phyloP scores from a whole-genome alignment of 2,797 vertebrate species.

The Lagorchestes hirsutus region DNA sequence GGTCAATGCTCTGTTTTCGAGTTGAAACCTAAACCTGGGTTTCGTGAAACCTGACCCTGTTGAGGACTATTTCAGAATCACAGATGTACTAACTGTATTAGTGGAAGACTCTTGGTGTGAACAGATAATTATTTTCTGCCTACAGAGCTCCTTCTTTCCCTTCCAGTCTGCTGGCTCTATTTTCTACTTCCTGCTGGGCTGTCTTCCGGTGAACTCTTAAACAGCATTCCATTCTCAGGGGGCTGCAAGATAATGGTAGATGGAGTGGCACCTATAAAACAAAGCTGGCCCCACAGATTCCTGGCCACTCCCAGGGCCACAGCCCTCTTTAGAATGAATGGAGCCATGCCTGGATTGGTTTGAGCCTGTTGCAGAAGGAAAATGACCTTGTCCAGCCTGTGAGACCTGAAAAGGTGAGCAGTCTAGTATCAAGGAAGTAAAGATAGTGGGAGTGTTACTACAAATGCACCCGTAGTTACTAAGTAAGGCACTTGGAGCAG shows the following conservation, averaged over 20 bases:
- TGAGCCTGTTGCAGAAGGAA: not conserved
- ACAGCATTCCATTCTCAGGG: not conserved
- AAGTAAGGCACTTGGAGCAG: constrained; percentile 2
- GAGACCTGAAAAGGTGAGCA: not conserved
- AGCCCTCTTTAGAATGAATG: not conserved
- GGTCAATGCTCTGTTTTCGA: not conserved
- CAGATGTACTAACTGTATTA: not conserved
- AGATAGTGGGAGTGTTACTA: no score
- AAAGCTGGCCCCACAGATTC: not conserved
- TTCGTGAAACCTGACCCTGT: not conserved
- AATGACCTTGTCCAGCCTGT: not conserved
- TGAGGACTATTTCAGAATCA: not conserved
- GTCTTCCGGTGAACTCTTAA: not conserved
- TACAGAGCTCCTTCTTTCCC: not conserved
- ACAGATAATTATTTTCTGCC: not conserved
- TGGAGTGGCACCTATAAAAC: not conserved
- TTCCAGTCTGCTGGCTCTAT: not conserved
- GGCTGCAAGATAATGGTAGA: not conserved
- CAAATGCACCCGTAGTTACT: not conserved
- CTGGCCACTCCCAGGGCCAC: not conserved
- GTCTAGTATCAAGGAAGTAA: not conserved
- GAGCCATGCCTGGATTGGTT: not conserved
- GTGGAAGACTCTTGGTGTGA: not conserved
- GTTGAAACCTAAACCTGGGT: constrained; percentile 11
- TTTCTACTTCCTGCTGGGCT: not conserved